Percentiles rank a stretch among this genome's conserved stretches.
phyloP scores from a whole-genome alignment of 2,113 vertebrate genomes.

The Dipodomys merriami region DNA sequence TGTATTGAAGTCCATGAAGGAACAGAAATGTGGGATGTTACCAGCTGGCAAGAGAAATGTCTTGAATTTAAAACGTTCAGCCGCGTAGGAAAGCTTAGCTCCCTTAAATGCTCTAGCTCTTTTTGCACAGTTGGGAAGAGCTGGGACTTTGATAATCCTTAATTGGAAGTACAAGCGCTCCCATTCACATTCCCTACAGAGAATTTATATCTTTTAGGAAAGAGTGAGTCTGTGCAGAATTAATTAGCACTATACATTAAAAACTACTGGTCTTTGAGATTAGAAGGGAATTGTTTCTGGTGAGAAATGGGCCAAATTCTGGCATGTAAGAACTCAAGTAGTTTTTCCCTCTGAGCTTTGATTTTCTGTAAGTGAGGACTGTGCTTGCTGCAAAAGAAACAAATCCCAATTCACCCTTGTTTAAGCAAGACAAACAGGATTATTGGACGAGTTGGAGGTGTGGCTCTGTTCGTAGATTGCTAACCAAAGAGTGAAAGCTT shows the following conservation, averaged over 20 bases:
- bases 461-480: no score
- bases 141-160: not conserved
- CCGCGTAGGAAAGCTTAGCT: not conserved
- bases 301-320: conserved; percentile 20
- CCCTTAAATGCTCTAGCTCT: not conserved
- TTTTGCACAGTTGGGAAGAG: not conserved
- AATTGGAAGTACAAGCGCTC: not conserved
- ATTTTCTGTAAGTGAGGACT: not conserved
- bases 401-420: not conserved
- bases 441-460: not conserved
- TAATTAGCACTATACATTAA: conserved; percentile 36
- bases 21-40: not conserved
- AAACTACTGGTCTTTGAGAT: conserved; percentile 13
- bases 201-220: not conserved
- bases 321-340: not conserved
- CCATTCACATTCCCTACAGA: not conserved
- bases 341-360: not conserved
- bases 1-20: conserved; percentile 54
- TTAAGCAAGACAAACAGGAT: conserved; percentile 34
- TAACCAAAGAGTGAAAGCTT: no score
- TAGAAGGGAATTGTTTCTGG: conserved; percentile 22
- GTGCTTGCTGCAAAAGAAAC: not conserved
- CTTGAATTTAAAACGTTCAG: conserved; percentile 30
- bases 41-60: conserved; percentile 15
- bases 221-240: not conserved